Conservation (phyloP, 2,888 invertebrate species). For the Patella depressa region DNA sequence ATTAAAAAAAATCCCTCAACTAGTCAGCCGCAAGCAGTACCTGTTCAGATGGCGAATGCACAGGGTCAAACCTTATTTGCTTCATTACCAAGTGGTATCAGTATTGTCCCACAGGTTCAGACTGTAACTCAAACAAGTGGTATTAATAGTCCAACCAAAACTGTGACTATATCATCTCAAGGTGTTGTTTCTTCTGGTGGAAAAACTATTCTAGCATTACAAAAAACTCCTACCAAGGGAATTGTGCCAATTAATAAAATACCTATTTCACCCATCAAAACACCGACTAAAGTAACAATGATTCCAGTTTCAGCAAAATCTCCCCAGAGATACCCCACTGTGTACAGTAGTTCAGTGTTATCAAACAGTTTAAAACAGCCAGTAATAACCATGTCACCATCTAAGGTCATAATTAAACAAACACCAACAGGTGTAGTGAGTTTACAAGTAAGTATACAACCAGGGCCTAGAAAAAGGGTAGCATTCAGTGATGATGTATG, state of each 20-base stretch:
- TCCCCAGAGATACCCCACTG: conserved; percentile 77
- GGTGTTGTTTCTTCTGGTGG: conserved; percentile 62
- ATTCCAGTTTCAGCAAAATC: conserved; percentile 77
- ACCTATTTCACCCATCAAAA: conserved; percentile 70
- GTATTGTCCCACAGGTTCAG: conserved; percentile 34
- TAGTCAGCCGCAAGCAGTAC: conserved; percentile 63
- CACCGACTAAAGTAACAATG: conserved; percentile 73
- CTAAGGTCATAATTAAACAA: conserved; percentile 67
- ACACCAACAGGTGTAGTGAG: conserved; percentile 51
- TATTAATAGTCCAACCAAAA: conserved; percentile 73
- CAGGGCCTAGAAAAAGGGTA: too few relatives aligned
- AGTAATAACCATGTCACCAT: conserved; percentile 61
- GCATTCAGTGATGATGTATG: too few relatives aligned
- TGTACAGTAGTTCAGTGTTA: conserved; percentile 36
- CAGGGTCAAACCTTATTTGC: conserved; percentile 17
- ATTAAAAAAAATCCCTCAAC: conserved; percentile 66
- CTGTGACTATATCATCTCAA: conserved; percentile 79
- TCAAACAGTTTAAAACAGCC: conserved; percentile 46
- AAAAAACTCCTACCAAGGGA: conserved; percentile 58
- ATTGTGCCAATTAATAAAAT: conserved; percentile 57
- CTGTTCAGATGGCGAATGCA: conserved; percentile 45
- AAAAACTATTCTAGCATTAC: conserved; percentile 52
- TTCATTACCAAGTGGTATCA: conserved; percentile 31
- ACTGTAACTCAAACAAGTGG: conserved; percentile 14
- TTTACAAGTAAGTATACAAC: background rate